These are phyloP conservation scores for Orestias chungarensis DNA, from an alignment of 2,797 vertebrate genomes.

Conservation along the genomic window DNA sequence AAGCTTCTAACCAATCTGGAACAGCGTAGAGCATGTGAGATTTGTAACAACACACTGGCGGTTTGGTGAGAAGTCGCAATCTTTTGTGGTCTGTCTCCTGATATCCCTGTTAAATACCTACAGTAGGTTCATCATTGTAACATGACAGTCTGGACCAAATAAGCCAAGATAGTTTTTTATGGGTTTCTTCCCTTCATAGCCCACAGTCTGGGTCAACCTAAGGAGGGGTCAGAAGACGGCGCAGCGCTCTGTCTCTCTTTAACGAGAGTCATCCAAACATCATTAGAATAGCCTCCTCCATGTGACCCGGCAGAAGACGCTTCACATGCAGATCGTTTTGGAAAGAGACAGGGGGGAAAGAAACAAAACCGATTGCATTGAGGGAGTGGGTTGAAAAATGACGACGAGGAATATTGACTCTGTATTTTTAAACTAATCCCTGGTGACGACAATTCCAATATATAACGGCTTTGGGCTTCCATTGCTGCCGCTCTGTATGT, in stretches of 20 bases:
- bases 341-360: neutral
- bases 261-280: slow-evolving; percentile 60
- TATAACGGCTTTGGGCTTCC: neutral
- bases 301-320: slow-evolving; percentile 43
- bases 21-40: too few species aligned
- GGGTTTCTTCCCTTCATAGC: slow-evolving; percentile 6
- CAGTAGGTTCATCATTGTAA: neutral
- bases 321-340: neutral
- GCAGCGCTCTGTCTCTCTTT: slow-evolving; percentile 14
- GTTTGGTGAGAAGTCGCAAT: neutral
- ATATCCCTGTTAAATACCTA: neutral
- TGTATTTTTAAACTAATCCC: neutral
- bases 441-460: neutral
- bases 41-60: too few species aligned
- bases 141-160: slow-evolving; percentile 14
- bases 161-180: neutral
- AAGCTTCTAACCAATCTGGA: too few species aligned
- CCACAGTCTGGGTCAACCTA: slow-evolving; percentile 10
- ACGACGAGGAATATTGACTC: neutral
- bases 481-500: slow-evolving; percentile 4
- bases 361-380: neutral
- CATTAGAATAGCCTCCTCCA: slow-evolving; percentile 53
- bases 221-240: slow-evolving; percentile 13
- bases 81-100: neutral
- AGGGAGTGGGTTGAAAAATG: neutral